phyloP scores from a whole-genome alignment of 2,113 vertebrate species.

The Chaetodon trifascialis region DNA sequence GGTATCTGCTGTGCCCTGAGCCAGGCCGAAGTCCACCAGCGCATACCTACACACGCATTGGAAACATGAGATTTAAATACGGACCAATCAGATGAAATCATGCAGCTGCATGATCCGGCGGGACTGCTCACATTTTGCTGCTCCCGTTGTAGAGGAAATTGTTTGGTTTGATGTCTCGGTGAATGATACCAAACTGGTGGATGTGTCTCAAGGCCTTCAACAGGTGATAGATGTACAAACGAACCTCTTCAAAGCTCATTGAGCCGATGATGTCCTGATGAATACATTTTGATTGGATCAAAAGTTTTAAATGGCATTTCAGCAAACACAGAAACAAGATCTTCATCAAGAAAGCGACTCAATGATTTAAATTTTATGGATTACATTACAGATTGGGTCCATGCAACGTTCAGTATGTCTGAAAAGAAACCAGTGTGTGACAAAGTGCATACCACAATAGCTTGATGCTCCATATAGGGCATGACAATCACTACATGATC shows the following conservation, averaged over 20 bases:
- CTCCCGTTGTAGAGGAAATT: constrained; percentile 89
- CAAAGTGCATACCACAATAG: constrained; percentile 88
- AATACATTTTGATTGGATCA: constrained; percentile 19
- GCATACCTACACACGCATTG: constrained; percentile 86
- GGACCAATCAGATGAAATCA: neutral
- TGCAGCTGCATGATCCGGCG: no score
- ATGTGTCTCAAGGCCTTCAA: constrained; percentile 93
- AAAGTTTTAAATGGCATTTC: neutral
- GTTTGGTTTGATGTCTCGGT: constrained; percentile 96
- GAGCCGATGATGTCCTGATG: constrained; percentile 91
- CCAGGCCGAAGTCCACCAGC: constrained; percentile 97
- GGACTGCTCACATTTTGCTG: constrained; percentile 87
- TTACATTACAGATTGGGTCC: neutral
- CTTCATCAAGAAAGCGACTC: neutral
- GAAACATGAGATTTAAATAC: neutral
- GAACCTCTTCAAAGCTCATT: constrained; percentile 93
- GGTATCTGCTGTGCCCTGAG: constrained; percentile 94
- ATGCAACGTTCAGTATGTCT: neutral
- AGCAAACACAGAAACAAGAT: neutral
- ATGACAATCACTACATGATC: constrained; percentile 98
- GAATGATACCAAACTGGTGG: constrained; percentile 97
- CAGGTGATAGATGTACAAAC: constrained; percentile 95
- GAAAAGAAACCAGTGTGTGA: neutral
- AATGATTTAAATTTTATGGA: neutral
- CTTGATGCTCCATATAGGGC: constrained; percentile 96